Base-by-base conservation (phyloP, 2,113 vertebrate species). In the Castor canadensis region DNA sequence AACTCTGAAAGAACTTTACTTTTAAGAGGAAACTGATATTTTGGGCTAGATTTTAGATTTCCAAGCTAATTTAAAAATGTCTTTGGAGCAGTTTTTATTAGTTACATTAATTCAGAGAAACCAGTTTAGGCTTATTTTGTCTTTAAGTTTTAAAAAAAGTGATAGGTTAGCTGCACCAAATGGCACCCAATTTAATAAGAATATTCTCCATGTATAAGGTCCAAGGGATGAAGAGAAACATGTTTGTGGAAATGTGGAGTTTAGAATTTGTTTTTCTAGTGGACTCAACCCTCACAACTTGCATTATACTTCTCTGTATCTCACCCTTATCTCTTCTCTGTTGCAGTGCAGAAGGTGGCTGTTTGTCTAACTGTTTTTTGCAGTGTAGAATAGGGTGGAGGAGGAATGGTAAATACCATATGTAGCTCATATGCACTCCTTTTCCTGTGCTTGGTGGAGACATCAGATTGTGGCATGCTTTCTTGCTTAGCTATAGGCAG, bases 11-110 rank as follows among this genome's bases (percentile, higher is more conserved):
- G 19, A 64, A 40, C 9, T 75, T 26, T 3, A 43, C 38, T 89
- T 89, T 73, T 60, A 72, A 73, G 79, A 89, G 49, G 47, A 95
- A 92, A 40, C 72, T 93, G 45, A 32, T 93, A 66, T 40, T 77
- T 88, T 94, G 69, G 32, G 32, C 47, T 76, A 85, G n/a, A 62
- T 87, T 60, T 56, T n/a, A 72, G 40, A 85, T 91, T 87, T 13
- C 35, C 30, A 60, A 22, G 87, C 32, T 67, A 72, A 30, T 80
- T 95, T 60, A 16, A 75, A 87, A 89, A 83, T 66, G 38, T 52
- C 4, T 62, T 84, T 92, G 40, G 85, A 64, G 9, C 12, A 66
- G 24, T 56, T 92, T 94, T 94, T 91, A 49, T 73, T 64, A 77
- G 40, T 72, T 94, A 72, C 38, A 40, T 71, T 64, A 86, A 85